Percentiles rank a stretch among this genome's conserved stretches.
Evolutionary conservation across 2,888 invertebrate species (phyloP).

Genomic region (Patella ulyssiponensis): DNA sequence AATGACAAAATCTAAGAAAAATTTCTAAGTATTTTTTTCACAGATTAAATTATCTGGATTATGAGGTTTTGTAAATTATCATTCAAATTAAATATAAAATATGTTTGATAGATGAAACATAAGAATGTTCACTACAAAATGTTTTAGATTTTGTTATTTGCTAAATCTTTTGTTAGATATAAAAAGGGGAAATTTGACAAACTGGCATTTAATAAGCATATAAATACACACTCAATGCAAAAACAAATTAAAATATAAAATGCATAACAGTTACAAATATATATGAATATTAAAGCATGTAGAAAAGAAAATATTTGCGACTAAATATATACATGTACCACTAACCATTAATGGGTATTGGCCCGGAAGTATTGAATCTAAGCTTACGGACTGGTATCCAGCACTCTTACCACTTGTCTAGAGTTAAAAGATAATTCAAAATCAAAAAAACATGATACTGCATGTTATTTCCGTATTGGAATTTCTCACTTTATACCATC

Average conservation of each 20-base stretch:
- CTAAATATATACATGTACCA: slow-evolving; percentile 44
- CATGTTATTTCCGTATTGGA: no score
- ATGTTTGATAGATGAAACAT: no score
- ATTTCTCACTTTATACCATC: no score
- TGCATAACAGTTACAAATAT: background rate
- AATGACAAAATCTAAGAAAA: slow-evolving; percentile 8
- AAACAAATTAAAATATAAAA: background rate
- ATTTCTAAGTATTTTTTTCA: no score
- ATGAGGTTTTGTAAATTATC: no score
- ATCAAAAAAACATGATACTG: no score
- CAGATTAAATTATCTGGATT: no score
- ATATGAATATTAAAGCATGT: background rate
- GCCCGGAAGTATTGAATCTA: slow-evolving; percentile 75
- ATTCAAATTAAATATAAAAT: no score
- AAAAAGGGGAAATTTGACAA: background rate
- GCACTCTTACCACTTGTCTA: slow-evolving; percentile 24
- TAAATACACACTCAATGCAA: background rate
- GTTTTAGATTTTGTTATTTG: no score
- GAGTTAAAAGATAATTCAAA: background rate
- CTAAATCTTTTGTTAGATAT: background rate
- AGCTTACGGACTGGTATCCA: slow-evolving; percentile 40
- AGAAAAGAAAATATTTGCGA: background rate
- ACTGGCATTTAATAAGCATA: background rate
- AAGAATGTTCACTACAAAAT: no score
- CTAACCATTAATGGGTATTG: slow-evolving; percentile 67